These are phyloP conservation scores for Odontomachus brunneus DNA, from an alignment of 1,140 invertebrate genomes.

Conservation along the genomic window DNA sequence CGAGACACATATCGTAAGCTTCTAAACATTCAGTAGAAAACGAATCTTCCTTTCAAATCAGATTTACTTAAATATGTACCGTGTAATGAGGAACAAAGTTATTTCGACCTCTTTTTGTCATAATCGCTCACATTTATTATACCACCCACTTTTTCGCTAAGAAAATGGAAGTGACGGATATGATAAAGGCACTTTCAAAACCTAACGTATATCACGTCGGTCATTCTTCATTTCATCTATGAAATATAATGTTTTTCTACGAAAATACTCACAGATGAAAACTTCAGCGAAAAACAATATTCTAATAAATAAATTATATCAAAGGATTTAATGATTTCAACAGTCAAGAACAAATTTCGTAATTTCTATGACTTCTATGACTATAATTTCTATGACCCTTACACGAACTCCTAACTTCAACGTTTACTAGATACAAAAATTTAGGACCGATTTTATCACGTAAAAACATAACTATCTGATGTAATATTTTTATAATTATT, in stretches of 20 bases:
- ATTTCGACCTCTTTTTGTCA: slow-evolving; percentile 5
- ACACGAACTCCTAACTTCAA: slow-evolving; percentile 10
- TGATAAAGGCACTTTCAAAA: slow-evolving; percentile 69
- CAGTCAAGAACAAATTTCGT: too few relatives aligned
- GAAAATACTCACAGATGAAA: slow-evolving; percentile 11
- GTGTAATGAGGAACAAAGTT: slow-evolving; percentile 52
- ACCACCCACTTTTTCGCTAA: slow-evolving; percentile 20
- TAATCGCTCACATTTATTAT: slow-evolving; percentile 7
- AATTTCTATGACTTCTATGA: too few relatives aligned
- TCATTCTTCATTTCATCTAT: slow-evolving; percentile 18
- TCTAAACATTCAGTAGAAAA: slow-evolving; percentile 16
- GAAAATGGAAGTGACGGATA: slow-evolving; percentile 52
- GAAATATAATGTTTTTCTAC: not conserved
- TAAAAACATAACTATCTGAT: not conserved
- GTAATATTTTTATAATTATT: slow-evolving; percentile 6
- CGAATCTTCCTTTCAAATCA: not conserved
- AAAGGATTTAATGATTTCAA: too few relatives aligned
- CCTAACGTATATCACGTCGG: slow-evolving; percentile 25
- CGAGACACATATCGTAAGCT: not conserved
- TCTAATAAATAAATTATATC: not conserved
- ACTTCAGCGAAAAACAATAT: not conserved
- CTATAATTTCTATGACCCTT: slow-evolving; percentile 9
- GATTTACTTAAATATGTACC: slow-evolving; percentile 17
- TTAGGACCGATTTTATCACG: not conserved
- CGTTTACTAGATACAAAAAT: not conserved